phyloP scores from a whole-genome alignment of 2,113 vertebrate species.

The Poicephalus gulielmi region DNA sequence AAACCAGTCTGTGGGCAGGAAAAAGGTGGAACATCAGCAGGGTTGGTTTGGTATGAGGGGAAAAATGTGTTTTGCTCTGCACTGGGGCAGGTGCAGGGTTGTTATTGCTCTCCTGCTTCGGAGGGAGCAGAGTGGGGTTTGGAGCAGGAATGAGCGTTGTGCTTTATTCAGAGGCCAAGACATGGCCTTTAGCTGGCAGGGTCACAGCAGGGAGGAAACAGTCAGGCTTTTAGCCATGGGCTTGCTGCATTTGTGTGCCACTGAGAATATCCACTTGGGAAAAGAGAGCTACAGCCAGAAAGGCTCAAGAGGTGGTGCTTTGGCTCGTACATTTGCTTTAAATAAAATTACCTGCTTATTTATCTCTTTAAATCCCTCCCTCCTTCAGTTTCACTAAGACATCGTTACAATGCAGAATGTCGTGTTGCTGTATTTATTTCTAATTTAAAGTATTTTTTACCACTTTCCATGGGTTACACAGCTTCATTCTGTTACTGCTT shows the following conservation, averaged over 20 bases:
- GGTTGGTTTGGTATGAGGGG: neutral
- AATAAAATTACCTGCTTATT: neutral
- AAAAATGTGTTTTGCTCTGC: rapidly evolving
- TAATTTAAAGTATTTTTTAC: neutral
- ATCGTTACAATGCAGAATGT: neutral
- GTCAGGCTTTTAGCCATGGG: neutral
- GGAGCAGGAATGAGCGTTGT: neutral
- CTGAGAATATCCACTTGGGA: neutral
- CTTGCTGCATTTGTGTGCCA: neutral
- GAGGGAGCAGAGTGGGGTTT: rapidly evolving
- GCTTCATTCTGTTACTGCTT: neutral
- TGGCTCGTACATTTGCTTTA: neutral
- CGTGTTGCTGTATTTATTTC: neutral
- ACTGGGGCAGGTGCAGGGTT: neutral
- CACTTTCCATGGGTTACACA: rapidly evolving
- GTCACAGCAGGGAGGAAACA: neutral
- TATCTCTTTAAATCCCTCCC: neutral
- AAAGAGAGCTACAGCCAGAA: neutral
- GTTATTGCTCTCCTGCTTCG: rapidly evolving
- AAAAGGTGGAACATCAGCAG: rapidly evolving
- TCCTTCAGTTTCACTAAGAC: neutral
- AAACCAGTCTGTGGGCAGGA: neutral
- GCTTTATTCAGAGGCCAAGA: neutral
- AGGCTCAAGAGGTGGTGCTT: neutral
- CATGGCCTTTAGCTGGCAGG: neutral